Percentiles rank a stretch among this genome's conserved stretches.
Evolutionary conservation across 2,113 vertebrate species (phyloP).

Genomic region (Vulpes vulpes): DNA sequence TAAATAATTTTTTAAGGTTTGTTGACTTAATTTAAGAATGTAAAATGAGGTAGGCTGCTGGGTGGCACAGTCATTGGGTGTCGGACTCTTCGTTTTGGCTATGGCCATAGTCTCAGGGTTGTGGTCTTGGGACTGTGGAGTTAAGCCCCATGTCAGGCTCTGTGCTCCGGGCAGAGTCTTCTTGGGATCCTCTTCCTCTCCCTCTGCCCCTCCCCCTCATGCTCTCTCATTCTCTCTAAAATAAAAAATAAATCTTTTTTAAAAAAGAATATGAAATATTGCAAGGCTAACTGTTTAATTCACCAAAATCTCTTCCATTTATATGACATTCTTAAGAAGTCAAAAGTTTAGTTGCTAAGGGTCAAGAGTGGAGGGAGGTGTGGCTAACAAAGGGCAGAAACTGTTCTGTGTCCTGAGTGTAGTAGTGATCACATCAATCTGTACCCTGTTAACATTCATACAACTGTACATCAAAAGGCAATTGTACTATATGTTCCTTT

Average conservation of each 20-base stretch:
- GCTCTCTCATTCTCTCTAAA: neutral
- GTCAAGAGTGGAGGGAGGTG: neutral
- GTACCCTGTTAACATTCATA: neutral
- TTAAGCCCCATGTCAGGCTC: neutral
- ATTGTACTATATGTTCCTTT: neutral
- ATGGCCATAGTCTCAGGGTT: neutral
- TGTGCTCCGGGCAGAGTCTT: neutral
- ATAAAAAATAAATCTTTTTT: neutral
- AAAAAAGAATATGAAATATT: neutral
- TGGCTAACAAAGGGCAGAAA: neutral
- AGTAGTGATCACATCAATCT: neutral
- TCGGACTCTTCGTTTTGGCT: neutral
- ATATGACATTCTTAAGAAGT: neutral
- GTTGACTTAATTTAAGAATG: neutral
- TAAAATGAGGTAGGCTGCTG: too few species aligned
- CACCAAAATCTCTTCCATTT: slow-evolving; percentile 29
- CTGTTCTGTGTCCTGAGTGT: neutral
- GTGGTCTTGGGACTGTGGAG: neutral
- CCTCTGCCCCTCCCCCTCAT: neutral
- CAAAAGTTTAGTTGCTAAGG: neutral
- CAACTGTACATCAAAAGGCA: neutral
- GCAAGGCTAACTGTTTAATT: neutral
- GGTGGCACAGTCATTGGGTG: neutral
- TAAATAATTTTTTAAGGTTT: neutral
- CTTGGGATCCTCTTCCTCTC: neutral